Evolutionary conservation across 2,888 invertebrate genomes (phyloP), one percentile per base, ranked within the genome.

Genomic region (Leucophora obtusa): DNA sequence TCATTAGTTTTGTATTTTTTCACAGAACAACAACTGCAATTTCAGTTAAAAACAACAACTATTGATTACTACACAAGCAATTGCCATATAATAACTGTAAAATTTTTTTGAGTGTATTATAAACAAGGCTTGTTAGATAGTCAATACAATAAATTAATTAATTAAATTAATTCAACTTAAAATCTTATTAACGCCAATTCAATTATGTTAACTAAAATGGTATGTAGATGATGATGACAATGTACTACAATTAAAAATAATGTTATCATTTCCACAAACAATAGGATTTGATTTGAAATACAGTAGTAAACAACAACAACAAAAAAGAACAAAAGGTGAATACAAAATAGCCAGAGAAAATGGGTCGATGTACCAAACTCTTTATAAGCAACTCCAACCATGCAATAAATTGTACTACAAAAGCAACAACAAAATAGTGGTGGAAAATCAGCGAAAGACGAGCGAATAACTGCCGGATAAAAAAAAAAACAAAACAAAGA

Each of bases 301-400:
- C 6, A 28, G 21, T 43, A 60, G 28, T 54, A 66, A 43, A 62
- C 28, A 60, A 62, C 24, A n/a, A n/a, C n/a, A n/a, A n/a, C n/a
- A n/a, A n/a, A n/a, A n/a, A n/a, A n/a, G n/a, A 63, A 73, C 58
- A 38, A 59, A 63, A 78, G 72, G 62, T 73, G 62, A 69, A 68
- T 62, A 69, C 68, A 73, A 79, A 79, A 73, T 72, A 58, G 69
- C 43, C 63, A 17, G 21, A 58, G 53, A 63, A 24, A 73, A 69
- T 73, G 38, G 68, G 51, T 56, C 62, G 50, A 43, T 11, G 66
- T 51, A 56, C 18, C 51, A 43, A n/a, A 62, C 6, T 3, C 43
- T n/a, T 47, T 47, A n/a, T 28, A 7, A 47, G n/a, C 43, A 14
- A 47, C 6, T 47, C 43, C 15, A n/a, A 47, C 43, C n/a, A 47